A percentile compares a stretch with the other conserved stretches of the same genome.
phyloP scores from a whole-genome alignment of 2,797 vertebrate species.

The Mormyrops boulengeri region DNA sequence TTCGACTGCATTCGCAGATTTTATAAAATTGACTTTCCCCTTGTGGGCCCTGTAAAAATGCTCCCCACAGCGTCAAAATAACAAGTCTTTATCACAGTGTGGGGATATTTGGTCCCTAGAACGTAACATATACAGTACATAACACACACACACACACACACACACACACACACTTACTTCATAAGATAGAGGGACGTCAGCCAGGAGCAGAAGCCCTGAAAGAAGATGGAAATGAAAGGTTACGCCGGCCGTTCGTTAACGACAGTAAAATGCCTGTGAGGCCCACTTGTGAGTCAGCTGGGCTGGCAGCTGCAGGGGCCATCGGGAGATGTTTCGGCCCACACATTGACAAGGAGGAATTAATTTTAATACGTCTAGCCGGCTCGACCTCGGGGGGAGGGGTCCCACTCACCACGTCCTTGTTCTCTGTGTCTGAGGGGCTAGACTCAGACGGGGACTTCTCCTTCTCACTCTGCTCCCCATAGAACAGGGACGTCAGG shows the following conservation, averaged over 20 bases:
- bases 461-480: constrained; percentile 93
- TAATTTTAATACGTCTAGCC: constrained; percentile 56
- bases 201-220: constrained; percentile 94
- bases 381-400: constrained; percentile 35
- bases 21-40: too few relatives aligned
- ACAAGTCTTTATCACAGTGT: not conserved
- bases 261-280: constrained; percentile 37
- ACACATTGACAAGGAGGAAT: constrained; percentile 28
- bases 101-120: not conserved
- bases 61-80: not conserved
- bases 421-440: constrained; percentile 77
- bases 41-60: not conserved
- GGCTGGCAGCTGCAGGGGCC: constrained; percentile 43
- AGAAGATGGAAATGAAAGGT: constrained; percentile 43
- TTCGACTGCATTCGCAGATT: too few relatives aligned
- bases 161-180: constrained; percentile 77
- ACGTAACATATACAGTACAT: not conserved
- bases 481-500: constrained; percentile 89
- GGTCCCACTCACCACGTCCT: constrained; percentile 72
- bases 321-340: constrained; percentile 37
- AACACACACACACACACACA: constrained; percentile 15
- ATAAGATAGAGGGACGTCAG: constrained; percentile 87
- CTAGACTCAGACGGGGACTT: constrained; percentile 87
- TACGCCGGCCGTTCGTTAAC: constrained; percentile 34
- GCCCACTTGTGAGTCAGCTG: constrained; percentile 40